Base-by-base conservation (phyloP, 1,140 invertebrate species). In the Globodera ellingtonae region DNA sequence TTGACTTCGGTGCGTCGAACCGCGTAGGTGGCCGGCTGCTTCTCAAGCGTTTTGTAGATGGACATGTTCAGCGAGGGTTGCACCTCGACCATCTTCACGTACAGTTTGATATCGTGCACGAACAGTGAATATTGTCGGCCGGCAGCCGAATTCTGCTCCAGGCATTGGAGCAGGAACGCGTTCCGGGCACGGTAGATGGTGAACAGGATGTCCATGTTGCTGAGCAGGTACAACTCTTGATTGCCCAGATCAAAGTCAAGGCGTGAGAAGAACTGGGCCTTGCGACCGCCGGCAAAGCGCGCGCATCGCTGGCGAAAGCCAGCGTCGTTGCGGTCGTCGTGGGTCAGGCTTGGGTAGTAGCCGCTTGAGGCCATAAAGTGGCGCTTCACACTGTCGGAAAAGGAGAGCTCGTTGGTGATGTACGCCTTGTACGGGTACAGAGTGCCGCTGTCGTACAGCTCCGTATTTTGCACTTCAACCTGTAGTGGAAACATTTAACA, bases 231-330 rank as follows among this genome's bases (percentile, higher is more conserved):
- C 56, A 80, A 52, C 9, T 78, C 47, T 46, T 84, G 82, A 52
- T 82, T 82, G 15, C 52, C 82, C 18, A 82, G 47, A 50, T 82
- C 81, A 72, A 84, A 84, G 62, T 82, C 81, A 10, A 82, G 50
- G 13, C 82, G 75, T 6, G 81, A 84, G 0, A 81, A 4, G 8
- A 84, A 50, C 18, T 82, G 75, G 15, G 70, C 24, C 7, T 21
- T 66, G 15, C 52, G 15, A 44, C 82, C 71, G 9, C 35, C 46
- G 10, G 69, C 21, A 9, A 84, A 69, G 0, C 72, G 52, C 46
- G 75, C 13, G 50, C 18, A 47, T 0, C 81, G 75, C 3, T 5
- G 21, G 8, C 5, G 18, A 59, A 82, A 81, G 21, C 80, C 80
- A 0, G 6, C 8, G 79, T 83, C 81, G 4, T 5, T 52, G 46